A percentile compares a stretch with the other conserved stretches of the same genome.
phyloP scores from a whole-genome alignment of 2,888 invertebrate species.

The Automeris io region DNA sequence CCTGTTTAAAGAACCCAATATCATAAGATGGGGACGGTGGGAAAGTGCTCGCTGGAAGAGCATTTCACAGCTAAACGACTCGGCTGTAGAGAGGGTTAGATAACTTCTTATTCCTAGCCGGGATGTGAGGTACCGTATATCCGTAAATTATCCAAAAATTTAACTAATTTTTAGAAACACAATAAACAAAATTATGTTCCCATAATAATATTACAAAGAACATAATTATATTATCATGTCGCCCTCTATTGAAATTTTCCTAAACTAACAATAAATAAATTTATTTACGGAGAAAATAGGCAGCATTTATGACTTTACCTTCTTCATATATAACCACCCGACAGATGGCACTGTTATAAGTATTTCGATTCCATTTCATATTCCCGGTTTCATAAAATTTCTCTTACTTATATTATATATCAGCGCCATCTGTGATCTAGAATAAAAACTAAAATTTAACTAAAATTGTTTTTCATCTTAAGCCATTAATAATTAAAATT shows the following conservation, averaged over 20 bases:
- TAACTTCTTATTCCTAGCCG: too few species aligned
- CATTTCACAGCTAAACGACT: too few species aligned
- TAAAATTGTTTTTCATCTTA: too few species aligned
- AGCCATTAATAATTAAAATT: too few species aligned
- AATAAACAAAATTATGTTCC: not conserved
- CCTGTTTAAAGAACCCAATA: too few species aligned
- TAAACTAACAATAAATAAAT: slow-evolving; percentile 11
- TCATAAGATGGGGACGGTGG: too few species aligned
- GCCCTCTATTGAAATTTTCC: slow-evolving; percentile 23
- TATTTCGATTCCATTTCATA: not conserved
- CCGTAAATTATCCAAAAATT: too few species aligned
- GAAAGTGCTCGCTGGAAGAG: too few species aligned
- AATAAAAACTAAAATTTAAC: too few species aligned
- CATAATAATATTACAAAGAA: not conserved
- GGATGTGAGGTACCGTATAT: too few species aligned
- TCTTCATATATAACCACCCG: slow-evolving; percentile 21
- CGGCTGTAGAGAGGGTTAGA: too few species aligned
- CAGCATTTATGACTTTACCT: slow-evolving; percentile 2
- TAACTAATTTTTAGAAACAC: too few species aligned
- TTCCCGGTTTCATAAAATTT: not conserved
- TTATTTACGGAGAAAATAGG: slow-evolving; percentile 1
- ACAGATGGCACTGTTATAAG: slow-evolving; percentile 27
- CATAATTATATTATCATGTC: not conserved
- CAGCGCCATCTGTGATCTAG: slow-evolving; percentile 23
- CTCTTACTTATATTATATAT: not conserved